Conservation (phyloP, 2,113 vertebrate genomes). For the Tupaia chinensis region DNA sequence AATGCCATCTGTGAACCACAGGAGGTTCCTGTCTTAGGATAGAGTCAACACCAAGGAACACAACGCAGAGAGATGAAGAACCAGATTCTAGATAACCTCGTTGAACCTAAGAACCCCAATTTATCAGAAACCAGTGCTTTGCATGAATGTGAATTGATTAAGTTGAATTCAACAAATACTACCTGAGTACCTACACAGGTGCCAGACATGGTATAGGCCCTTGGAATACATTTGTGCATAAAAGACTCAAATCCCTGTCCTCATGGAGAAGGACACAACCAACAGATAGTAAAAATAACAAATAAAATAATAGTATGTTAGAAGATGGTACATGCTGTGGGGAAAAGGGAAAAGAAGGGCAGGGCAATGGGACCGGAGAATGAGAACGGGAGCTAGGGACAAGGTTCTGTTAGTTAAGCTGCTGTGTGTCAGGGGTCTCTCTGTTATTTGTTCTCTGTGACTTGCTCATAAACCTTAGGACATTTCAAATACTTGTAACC, state of each 20-base stretch:
- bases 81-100: background rate
- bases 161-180: background rate
- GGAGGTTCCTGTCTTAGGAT: background rate
- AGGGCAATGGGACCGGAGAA: background rate
- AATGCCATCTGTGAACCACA: background rate
- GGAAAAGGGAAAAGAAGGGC: background rate
- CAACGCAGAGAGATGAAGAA: background rate
- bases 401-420: background rate
- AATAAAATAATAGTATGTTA: background rate
- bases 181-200: background rate
- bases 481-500: background rate
- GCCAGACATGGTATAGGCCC: background rate
- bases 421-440: background rate
- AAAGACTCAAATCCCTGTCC: background rate
- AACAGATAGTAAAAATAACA: background rate
- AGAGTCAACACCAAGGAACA: background rate
- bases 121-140: background rate
- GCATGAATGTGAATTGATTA: background rate
- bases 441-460: background rate
- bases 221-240: background rate
- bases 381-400: background rate
- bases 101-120: background rate
- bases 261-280: background rate
- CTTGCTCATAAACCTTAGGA: background rate
- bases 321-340: background rate